Percentiles rank a stretch among this genome's conserved stretches.
phyloP scores from a whole-genome alignment of 2,797 vertebrate species.

The Galago senegalensis region DNA sequence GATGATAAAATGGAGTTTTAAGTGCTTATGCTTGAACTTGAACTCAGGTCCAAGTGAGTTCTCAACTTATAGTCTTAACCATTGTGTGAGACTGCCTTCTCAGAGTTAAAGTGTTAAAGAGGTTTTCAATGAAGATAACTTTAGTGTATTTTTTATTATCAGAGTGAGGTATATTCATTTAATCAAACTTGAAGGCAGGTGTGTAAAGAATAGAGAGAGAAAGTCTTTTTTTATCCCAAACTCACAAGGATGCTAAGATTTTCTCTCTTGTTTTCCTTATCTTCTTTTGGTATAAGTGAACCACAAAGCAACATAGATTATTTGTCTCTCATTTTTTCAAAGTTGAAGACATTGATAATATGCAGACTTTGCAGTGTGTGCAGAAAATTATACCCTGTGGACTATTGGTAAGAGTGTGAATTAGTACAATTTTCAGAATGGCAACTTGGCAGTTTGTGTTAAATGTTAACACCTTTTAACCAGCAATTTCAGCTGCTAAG shows the following conservation, averaged over 20 bases:
- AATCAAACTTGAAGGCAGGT: not conserved
- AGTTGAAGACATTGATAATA: slow-evolving; percentile 14
- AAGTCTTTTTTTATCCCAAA: not conserved
- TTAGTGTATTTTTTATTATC: not conserved
- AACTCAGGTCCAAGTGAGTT: not conserved
- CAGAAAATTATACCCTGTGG: not conserved
- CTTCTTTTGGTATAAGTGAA: not conserved
- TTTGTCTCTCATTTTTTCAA: not conserved
- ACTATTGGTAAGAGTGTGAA: not conserved
- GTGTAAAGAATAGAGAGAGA: not conserved
- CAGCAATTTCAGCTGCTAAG: not conserved
- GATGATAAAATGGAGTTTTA: not conserved
- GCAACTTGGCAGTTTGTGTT: not conserved
- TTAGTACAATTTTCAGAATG: not conserved
- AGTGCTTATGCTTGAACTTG: not conserved
- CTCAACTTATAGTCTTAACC: not conserved
- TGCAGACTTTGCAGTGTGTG: not conserved
- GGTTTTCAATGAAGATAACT: not conserved
- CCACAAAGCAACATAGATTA: not conserved
- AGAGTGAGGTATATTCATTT: not conserved
- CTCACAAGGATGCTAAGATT: not conserved
- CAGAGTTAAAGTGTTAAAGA: not conserved
- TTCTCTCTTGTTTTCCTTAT: not conserved
- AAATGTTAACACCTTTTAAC: not conserved
- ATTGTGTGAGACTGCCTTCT: not conserved